These are phyloP conservation scores for Drosophila orosa DNA, from an alignment of 1,140 invertebrate species.

Conservation along the genomic window DNA sequence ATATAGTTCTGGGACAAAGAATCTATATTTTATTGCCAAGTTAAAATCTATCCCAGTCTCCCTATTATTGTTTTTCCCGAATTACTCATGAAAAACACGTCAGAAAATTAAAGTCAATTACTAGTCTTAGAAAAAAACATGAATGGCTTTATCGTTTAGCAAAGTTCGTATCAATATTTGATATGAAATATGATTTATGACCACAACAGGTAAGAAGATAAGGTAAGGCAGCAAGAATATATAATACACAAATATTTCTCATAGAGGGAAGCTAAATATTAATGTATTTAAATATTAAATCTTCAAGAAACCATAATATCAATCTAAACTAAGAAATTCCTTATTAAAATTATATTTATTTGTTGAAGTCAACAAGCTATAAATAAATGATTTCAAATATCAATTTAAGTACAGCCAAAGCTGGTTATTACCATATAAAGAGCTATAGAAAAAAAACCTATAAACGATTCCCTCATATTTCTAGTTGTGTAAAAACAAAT, in stretches of 20 bases:
- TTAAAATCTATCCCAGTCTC: too few relatives aligned
- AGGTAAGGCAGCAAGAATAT: neutral
- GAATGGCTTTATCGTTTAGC: slow-evolving; percentile 2
- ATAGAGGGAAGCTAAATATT: too few relatives aligned
- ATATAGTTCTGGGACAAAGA: neutral
- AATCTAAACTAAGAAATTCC: neutral
- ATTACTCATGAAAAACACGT: neutral
- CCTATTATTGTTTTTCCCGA: neutral
- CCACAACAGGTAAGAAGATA: neutral
- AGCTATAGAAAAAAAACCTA: neutral
- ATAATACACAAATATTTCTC: neutral
- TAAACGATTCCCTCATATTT: neutral
- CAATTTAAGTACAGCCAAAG: neutral
- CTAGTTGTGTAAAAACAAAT: neutral
- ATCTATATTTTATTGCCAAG: neutral
- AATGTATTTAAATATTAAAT: neutral
- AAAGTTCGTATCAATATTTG: slow-evolving; percentile 9
- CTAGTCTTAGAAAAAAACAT: neutral
- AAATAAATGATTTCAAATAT: neutral
- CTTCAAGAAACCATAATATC: neutral
- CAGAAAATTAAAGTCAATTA: neutral
- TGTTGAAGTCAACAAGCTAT: neutral
- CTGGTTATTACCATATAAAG: neutral
- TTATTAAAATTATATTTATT: neutral
- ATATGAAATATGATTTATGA: slow-evolving; percentile 16